Conservation (phyloP, 2,113 vertebrate genomes). For the Tor tambroides region DNA sequence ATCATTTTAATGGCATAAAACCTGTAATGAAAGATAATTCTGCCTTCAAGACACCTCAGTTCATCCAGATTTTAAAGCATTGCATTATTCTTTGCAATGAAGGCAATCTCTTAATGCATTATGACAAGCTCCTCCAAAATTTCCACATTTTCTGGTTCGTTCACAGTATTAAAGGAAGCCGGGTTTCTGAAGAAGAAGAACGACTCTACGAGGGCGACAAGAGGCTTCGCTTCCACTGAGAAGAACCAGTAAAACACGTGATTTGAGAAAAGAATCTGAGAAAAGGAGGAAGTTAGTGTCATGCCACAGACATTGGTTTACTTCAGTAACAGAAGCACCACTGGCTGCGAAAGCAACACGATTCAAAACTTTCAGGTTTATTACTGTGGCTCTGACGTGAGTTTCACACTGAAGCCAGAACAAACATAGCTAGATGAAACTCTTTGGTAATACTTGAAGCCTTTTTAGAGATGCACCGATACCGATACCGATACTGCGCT, state of each 20-base stretch:
- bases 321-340: neutral
- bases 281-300: neutral
- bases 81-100: neutral
- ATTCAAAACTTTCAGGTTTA: neutral
- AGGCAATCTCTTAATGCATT: neutral
- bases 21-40: neutral
- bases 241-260: neutral
- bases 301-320: neutral
- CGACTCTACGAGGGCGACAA: constrained; percentile 61
- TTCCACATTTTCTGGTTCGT: neutral
- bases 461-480: too few species aligned
- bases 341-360: neutral
- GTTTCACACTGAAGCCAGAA: neutral
- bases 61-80: neutral
- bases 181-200: constrained; percentile 70
- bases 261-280: neutral
- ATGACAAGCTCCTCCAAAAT: neutral
- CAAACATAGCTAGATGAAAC: too few species aligned
- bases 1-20: neutral
- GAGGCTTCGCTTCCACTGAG: constrained; percentile 71
- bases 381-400: neutral
- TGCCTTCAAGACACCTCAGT: neutral
- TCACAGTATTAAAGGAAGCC: constrained; percentile 74
- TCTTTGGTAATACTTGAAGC: too few species aligned
- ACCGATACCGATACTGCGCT: too few species aligned